phyloP scores from a whole-genome alignment of 2,113 vertebrate species.

The Tonatia bakeri region DNA sequence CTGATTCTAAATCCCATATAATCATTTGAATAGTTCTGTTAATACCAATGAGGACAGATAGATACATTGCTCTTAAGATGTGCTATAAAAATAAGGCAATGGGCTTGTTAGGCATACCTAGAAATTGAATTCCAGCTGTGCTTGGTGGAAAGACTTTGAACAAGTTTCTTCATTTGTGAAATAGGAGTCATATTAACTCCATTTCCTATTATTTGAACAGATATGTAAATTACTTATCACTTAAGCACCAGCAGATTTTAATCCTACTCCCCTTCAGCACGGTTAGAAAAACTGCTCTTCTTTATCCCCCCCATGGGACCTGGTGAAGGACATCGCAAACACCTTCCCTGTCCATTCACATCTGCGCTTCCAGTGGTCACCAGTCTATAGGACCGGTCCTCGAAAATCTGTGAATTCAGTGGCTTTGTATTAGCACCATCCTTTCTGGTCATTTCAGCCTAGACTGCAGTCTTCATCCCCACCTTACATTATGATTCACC shows the following conservation, averaged over 20 bases:
- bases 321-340: too few species aligned
- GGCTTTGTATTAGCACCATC: background rate
- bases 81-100: background rate
- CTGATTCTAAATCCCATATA: background rate
- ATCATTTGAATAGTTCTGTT: background rate
- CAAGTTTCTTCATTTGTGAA: background rate
- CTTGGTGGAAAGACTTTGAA: background rate
- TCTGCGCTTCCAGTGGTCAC: background rate
- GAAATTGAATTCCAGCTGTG: background rate
- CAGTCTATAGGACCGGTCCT: background rate
- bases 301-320: background rate
- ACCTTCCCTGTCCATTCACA: background rate
- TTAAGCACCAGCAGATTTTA: background rate
- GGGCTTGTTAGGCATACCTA: background rate
- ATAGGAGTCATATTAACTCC: background rate
- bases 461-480: background rate
- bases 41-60: background rate
- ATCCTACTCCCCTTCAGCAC: background rate
- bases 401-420: background rate
- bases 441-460: background rate
- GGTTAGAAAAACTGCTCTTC: background rate
- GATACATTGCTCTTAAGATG: background rate
- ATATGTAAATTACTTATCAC: background rate
- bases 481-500: background rate
- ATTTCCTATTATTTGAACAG: background rate